Evolutionary conservation across 1,140 invertebrate species (phyloP).

Genomic region (Rhysida immarginata): DNA sequence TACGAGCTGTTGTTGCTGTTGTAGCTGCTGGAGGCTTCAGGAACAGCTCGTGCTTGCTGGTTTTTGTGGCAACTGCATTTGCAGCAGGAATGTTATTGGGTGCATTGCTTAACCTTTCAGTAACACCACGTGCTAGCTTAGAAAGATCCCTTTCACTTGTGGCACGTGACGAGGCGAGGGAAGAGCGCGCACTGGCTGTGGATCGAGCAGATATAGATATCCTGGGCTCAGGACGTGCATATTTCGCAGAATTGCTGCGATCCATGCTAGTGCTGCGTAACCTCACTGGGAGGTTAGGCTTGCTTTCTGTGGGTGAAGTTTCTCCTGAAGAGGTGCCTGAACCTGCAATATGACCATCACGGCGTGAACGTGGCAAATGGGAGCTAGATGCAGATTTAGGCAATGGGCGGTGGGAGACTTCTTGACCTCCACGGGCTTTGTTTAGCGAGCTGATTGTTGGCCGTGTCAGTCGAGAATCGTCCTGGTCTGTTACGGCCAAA

Average conservation of each 20-base stretch:
- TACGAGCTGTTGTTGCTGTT: not conserved
- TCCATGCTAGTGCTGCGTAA: not conserved
- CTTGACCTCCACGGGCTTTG: slow-evolving; percentile 37
- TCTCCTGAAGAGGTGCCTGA: slow-evolving; percentile 7
- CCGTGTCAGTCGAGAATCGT: slow-evolving; percentile 34
- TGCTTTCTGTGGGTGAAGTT: not conserved
- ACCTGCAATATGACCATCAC: slow-evolving; percentile 1
- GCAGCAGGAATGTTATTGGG: slow-evolving; percentile 20
- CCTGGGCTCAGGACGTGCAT: not conserved
- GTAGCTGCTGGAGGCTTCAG: not conserved
- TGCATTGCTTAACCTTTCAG: not conserved
- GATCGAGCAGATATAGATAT: not conserved
- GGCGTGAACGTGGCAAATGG: slow-evolving; percentile 15
- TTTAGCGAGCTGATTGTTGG: slow-evolving; percentile 64
- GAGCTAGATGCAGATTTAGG: not conserved
- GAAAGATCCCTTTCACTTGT: slow-evolving; percentile 40
- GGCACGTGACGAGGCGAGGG: slow-evolving; percentile 12
- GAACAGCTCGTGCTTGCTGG: slow-evolving; percentile 2
- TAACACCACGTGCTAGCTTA: slow-evolving; percentile 32
- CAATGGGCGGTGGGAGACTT: slow-evolving; percentile 20
- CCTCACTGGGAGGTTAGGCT: not conserved
- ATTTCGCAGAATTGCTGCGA: not conserved
- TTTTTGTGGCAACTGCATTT: not conserved
- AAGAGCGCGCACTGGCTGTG: not conserved
- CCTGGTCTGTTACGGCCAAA: not conserved